Base-by-base conservation (phyloP, 2,888 invertebrate species). In the Epinotia ramella region DNA sequence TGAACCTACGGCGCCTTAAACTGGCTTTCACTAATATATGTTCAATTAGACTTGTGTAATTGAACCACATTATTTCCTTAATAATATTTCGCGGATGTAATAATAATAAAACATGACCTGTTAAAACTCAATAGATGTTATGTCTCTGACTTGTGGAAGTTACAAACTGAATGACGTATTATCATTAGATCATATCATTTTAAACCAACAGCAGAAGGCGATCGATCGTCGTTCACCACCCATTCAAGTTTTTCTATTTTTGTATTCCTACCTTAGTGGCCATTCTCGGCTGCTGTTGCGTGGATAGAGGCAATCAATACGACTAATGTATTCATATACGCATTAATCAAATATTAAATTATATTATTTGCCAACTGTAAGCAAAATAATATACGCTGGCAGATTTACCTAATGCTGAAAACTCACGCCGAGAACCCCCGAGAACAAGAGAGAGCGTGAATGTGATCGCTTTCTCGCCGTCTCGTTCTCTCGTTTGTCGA, bases 191-290 rank as follows among this genome's bases (percentile, higher is more conserved):
- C 63, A 68, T 68, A 68, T 28, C 68, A 73, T 68, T 68, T 68
- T 73, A 63, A 68, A 73, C 18, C 56, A 28, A 57, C 56, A 20
- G 33, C 20, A 44, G 24, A 40, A 68, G 40, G 18, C 56, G 24
- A 24, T 24, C 24, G 24, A 24, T 24, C 24, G 40, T 13, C 28
- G 57, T 44, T 63, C 44, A 4, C 46, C 44, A 63, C 57, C 46
- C 44, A 63, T 63, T 68, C 68, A 73, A 13, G 68, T 73, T 73
- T 68, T 63, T 46, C 56, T 67, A 67, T 73, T 67, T 67, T 46
- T 67, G 28, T 56, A 62, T 49, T 28, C 12, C 20, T 57, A 40
- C 12, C 11, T 69, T 62, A 49, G n/a, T 20, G 20, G 62, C 16
- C 40, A 62, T 67, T 20, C 49, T 49, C 20, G 20, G 16, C 53